A percentile compares a stretch with the other conserved stretches of the same genome.
Conservation (phyloP, 2,888 invertebrate genomes). For the Noctua janthe region DNA sequence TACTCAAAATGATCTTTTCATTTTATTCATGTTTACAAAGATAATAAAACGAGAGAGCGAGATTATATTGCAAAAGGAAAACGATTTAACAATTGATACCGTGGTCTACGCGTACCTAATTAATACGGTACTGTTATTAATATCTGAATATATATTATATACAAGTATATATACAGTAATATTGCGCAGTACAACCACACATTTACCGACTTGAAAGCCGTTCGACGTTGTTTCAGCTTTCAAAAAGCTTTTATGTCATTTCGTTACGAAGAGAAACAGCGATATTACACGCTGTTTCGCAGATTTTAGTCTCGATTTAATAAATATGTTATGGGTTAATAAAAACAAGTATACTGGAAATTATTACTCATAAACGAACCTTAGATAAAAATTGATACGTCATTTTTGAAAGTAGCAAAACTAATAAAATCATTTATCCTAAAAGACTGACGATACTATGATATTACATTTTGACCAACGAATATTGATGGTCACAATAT, state of each 20-base stretch:
- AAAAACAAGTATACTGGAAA: not conserved
- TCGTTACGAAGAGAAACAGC: slow-evolving; percentile 55
- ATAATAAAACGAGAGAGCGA: slow-evolving; percentile 31
- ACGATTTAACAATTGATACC: slow-evolving; percentile 27
- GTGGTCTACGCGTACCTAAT: slow-evolving; percentile 18
- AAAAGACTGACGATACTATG: not conserved
- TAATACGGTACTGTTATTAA: slow-evolving; percentile 27
- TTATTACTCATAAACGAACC: not conserved
- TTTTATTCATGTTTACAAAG: slow-evolving; percentile 40
- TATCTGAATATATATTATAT: slow-evolving; percentile 7
- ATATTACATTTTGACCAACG: slow-evolving; percentile 10
- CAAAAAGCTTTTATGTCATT: slow-evolving; percentile 72
- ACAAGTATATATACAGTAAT: not conserved
- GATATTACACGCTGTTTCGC: slow-evolving; percentile 43
- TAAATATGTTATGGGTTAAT: slow-evolving; percentile 11
- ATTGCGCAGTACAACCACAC: slow-evolving; percentile 35
- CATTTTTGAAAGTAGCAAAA: not conserved
- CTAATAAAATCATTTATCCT: not conserved
- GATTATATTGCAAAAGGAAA: slow-evolving; percentile 42
- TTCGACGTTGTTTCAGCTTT: slow-evolving; percentile 65
- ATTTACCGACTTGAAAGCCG: slow-evolving; percentile 50
- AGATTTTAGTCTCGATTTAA: slow-evolving; percentile 27
- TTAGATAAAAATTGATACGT: not conserved
- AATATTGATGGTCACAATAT: slow-evolving; percentile 29
- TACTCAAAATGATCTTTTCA: slow-evolving; percentile 22